Evolutionary conservation across 2,888 invertebrate species (phyloP), one percentile per base, ranked within the genome.

Genomic region (Bhutanitis thaidina): DNA sequence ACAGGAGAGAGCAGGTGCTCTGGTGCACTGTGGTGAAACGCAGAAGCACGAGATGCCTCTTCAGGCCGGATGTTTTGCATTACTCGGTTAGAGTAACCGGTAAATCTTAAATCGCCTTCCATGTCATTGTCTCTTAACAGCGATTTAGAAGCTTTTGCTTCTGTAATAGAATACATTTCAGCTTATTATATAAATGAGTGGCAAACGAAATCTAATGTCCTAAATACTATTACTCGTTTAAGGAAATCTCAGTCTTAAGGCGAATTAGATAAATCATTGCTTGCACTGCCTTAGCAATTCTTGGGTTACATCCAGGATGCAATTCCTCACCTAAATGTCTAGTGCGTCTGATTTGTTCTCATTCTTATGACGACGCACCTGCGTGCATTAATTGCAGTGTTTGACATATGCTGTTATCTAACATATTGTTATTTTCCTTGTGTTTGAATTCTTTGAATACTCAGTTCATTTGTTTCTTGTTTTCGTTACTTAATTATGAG

Each of bases 251-350:
- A 27, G 16, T 13, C 16, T 49, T 53, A 53, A 56, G 4, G 15
- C 0, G 2, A 0, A n/a, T 13, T 0, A 0, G 0, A 0, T 49
- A 64, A 68, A 52, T n/a, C 41, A 65, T 61, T 53, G 25, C 12
- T 12, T 55, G 12, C n/a, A 0, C 3, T 25, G 10, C 34, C 37
- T 50, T 48, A 60, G 56, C 55, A 59, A 56, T 68, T 64, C 62
- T 74, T 81, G 78, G 78, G 73, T 60, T 60, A 35, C 41, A 60
- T 77, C 78, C 77, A 81, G 75, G 67, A 74, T 72, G 73, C 69
- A 62, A 76, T 74, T 68, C 69, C 73, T 77, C 67, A 77, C 71
- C 77, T 67, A 75, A 76, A 76, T 77, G 77, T 79, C 77, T 74
- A 67, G 67, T 57, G 63, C 58, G 64, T 71, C 67, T 65, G 68